Conservation (phyloP, 2,797 vertebrate species). For the Dallia pectoralis region DNA sequence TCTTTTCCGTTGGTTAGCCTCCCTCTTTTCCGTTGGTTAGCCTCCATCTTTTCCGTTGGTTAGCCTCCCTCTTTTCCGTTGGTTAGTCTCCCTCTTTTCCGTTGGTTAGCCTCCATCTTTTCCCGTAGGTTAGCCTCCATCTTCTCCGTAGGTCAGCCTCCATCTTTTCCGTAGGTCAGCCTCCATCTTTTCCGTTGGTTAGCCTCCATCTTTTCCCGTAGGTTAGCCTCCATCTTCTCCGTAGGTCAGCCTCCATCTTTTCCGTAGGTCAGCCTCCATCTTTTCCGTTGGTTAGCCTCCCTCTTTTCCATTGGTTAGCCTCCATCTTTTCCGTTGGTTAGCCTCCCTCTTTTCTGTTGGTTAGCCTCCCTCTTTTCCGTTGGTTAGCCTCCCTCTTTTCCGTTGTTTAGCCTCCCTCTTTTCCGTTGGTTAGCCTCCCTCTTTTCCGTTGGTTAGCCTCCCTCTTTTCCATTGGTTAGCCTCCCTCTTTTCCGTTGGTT, state of each 20-base stretch:
- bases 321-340: conserved; percentile 5
- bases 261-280: too few species aligned
- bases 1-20: conserved; percentile 7
- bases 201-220: conserved; percentile 5
- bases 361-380: conserved; percentile 3
- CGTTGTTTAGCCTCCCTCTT: conserved; percentile 5
- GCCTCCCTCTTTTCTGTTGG: neutral
- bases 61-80: conserved; percentile 4
- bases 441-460: conserved; percentile 7
- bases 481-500: neutral
- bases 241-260: conserved; percentile 8
- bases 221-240: conserved; percentile 3
- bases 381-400: conserved; percentile 4
- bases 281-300: too few species aligned
- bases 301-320: conserved; percentile 5
- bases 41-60: too few species aligned
- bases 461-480: conserved; percentile 3
- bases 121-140: conserved; percentile 5
- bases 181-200: neutral
- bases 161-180: conserved; percentile 1
- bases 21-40: neutral
- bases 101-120: conserved; percentile 9
- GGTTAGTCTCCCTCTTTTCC: conserved; percentile 3
- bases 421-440: conserved; percentile 6
- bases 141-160: conserved; percentile 4